Evolutionary conservation across 2,797 vertebrate genomes (phyloP), one percentile per base, ranked within the genome.

Genomic region (Enteromius radiatus): DNA sequence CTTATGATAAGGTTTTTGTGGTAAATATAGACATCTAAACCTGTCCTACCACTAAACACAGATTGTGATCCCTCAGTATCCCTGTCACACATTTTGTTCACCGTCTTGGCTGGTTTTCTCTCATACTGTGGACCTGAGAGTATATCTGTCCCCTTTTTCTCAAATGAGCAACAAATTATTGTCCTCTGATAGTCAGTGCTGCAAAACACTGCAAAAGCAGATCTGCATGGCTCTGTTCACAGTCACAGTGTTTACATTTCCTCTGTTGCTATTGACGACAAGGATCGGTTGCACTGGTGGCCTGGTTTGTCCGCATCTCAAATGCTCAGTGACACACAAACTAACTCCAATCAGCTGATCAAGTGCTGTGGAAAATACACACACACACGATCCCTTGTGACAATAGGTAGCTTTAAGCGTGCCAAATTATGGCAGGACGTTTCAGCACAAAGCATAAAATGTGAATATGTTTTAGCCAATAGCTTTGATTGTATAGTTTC

Each of bases 351-450:
- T 82, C 85, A 82, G 82, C 85, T 85, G 84, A 88, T 77, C 52
- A 43, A 77, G 79, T 76, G 45, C 82, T 75, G 54, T 82, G 84
- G 85, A 87, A 88, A 84, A 80, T 77, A n/a, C 65, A 78, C 69
- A 76, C 69, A 76, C 73, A 41, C 76, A 80, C 12, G 41, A 59
- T 67, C 45, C n/a, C 56, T 61, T 49, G 54, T 47, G 54, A 49
- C 21, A 71, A 81, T 79, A 9, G 68, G 67, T 73, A 61, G 9
- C 61, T 76, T 81, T 73, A 77, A 84, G 38, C 26, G 0, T 36
- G 41, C 38, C 38, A 68, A 23, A 47, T 76, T 76, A 33, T 23
- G 71, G 45, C 45, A 82, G 61, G 61, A 43, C 19, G 5, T 52
- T 80, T 74, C 5, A 31, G 3, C 49, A n/a, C 17, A 11, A 64